Evolutionary conservation across 2,113 vertebrate genomes (phyloP), one percentile per base, ranked within the genome.

Genomic region (Gymnocephalus cernua): DNA sequence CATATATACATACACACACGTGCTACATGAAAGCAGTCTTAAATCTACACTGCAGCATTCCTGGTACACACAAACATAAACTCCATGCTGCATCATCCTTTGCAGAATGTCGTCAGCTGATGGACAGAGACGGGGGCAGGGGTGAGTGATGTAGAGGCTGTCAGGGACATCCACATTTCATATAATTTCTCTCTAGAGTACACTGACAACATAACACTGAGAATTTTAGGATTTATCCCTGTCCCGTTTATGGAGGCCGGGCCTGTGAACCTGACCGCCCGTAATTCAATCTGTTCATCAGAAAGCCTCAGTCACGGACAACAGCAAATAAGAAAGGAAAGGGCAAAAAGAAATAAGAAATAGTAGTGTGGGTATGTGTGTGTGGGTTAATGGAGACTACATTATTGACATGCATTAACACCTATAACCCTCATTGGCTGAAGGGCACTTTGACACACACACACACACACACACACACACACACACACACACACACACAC

Each of bases 281-380:
- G 13, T 87, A 89, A 90, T 85, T 92, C 80, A 91, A 80, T 68
- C 77, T 3, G 79, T 91, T 86, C 66, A 81, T 90, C 83, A 86
- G 57, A 59, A 64, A 75, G 74, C 44, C 62, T 56, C 78, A 61
- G 77, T 71, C 80, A 75, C 79, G 48, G 67, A 91, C 85, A 61
- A 58, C 59, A 77, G 74, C 56, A 78, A 67, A 83, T 74, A 57
- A 77, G 62, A 62, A 67, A 78, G 67, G 35, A 85, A 70, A 80
- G 77, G 27, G 56, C 58, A 68, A 70, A 29, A 59, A 70, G 61
- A 75, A 80, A 82, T 27, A 56, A 54, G 51, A 84, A 69, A 71
- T 21, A 56, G 23, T 41, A 13, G 23, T 59, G 38, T 74, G 57
- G 38, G 19, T 75, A 12, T 53, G 19, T 56, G 62, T 41, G 21